Evolutionary conservation across 1,140 invertebrate species (phyloP), one percentile per base, ranked within the genome.

Genomic region (Ooceraea biroi): DNA sequence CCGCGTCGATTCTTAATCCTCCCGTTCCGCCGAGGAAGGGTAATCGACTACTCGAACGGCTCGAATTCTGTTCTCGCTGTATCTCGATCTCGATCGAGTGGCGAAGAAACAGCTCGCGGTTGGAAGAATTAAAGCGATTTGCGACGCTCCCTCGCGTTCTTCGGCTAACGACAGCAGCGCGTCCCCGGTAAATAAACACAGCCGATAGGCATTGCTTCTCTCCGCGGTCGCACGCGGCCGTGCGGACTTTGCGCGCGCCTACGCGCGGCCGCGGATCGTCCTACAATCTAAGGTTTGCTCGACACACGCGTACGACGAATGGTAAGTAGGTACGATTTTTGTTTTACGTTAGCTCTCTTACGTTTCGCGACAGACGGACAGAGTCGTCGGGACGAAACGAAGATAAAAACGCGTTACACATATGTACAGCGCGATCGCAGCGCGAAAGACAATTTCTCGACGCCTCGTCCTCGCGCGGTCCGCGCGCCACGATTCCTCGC

Each of bases 161-260:
- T 69, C 61, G 55, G 19, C 66, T 83, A 57, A 80, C 66, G 27
- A 85, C 69, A 71, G 63, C 68, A 48, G 55, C 84, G 68, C 85
- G 50, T 73, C 85, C 69, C 52, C 60, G 77, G 57, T 86, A 83
- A 87, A 69, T 86, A 86, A 83, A 83, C 84, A 86, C 77, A 87
- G 85, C 77, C 84, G 55, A 87, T 41, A 69, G 85, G 84, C 85
- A 82, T 85, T 87, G 69, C 85, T 86, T 66, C 66, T 86, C 84
- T 63, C 84, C 73, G 83, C 65, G 83, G 12, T 52, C 44, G 77
- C 48, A 41, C 63, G 60, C 83, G 3, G n/a, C 5, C n/a, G 3
- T 12, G 27, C 36, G 19, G 14, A 12, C 3, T 0, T 1, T 30
- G 19, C 14, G 22, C 22, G 30, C 46, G 19, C 44, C 27, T 46